Percentiles rank a stretch among this genome's conserved stretches.
phyloP scores from a whole-genome alignment of 2,113 vertebrate species.

The Archocentrus centrarchus region DNA sequence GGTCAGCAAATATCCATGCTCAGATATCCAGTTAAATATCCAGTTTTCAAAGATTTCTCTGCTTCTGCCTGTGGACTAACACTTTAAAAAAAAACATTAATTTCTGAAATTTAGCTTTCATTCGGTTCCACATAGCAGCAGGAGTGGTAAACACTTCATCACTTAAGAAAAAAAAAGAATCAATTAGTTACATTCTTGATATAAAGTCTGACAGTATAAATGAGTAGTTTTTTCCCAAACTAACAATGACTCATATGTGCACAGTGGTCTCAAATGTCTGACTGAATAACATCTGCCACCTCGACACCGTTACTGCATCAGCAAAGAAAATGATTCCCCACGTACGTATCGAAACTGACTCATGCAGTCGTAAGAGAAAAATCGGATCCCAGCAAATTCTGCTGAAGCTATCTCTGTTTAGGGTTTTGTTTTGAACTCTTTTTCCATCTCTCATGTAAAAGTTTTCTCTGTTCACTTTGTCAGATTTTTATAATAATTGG shows the following conservation, averaged over 20 bases:
- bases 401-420: slow-evolving; percentile 35
- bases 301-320: slow-evolving; percentile 55
- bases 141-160: slow-evolving; percentile 46
- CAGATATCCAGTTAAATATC: slow-evolving; percentile 68
- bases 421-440: slow-evolving; percentile 8
- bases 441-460: slow-evolving; percentile 12
- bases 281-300: slow-evolving; percentile 48
- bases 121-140: slow-evolving; percentile 60
- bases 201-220: slow-evolving; percentile 73
- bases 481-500: slow-evolving; percentile 1
- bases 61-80: slow-evolving; percentile 58
- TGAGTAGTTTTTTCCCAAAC: slow-evolving; percentile 26
- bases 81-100: background rate
- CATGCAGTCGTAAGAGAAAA: slow-evolving; percentile 54
- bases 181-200: slow-evolving; percentile 72
- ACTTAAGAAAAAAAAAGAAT: slow-evolving; percentile 33
- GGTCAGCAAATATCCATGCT: slow-evolving; percentile 81
- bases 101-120: background rate
- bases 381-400: background rate
- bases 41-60: slow-evolving; percentile 50
- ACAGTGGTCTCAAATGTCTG: slow-evolving; percentile 62
- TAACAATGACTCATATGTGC: slow-evolving; percentile 64
- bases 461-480: slow-evolving; percentile 4
- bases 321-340: slow-evolving; percentile 37
- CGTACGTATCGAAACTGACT: slow-evolving; percentile 36